Percentiles rank a stretch among this genome's conserved stretches.
These are phyloP conservation scores for Aporophyla nigra DNA, from an alignment of 2,888 invertebrate genomes.

Conservation along the genomic window DNA sequence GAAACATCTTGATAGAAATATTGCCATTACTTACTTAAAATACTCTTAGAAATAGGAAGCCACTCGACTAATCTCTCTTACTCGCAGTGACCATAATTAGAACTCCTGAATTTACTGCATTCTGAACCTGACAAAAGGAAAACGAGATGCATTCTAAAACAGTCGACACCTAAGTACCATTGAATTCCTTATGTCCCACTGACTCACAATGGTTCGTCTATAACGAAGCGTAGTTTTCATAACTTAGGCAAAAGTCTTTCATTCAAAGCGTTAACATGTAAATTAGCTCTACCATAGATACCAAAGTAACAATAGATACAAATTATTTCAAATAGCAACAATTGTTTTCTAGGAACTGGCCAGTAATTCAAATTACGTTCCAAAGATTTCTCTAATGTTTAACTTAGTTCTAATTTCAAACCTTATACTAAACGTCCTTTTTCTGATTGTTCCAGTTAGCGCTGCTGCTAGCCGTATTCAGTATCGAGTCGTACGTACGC, in stretches of 20 bases:
- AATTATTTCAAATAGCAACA: neutral
- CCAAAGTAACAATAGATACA: neutral
- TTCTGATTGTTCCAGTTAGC: slow-evolving; percentile 90
- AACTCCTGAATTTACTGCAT: neutral
- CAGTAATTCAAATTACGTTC: neutral
- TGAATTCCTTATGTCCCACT: neutral
- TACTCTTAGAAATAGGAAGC: neutral
- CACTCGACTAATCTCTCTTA: neutral
- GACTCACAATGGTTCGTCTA: neutral
- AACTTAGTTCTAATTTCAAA: slow-evolving; percentile 11
- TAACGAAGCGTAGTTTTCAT: neutral
- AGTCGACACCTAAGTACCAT: neutral
- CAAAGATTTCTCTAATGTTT: neutral
- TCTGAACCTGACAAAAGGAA: neutral
- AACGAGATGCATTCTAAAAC: neutral
- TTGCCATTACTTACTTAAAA: neutral
- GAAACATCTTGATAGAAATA: neutral
- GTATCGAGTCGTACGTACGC: slow-evolving; percentile 94
- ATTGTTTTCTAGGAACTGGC: neutral
- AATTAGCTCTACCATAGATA: neutral
- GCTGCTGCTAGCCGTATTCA: slow-evolving; percentile 92
- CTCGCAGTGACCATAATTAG: neutral
- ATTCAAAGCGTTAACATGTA: neutral
- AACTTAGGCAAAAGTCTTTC: neutral
- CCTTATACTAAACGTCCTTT: slow-evolving; percentile 20